Evolutionary conservation across 2,888 invertebrate genomes (phyloP).

Genomic region (Leptopterna dolabrata): DNA sequence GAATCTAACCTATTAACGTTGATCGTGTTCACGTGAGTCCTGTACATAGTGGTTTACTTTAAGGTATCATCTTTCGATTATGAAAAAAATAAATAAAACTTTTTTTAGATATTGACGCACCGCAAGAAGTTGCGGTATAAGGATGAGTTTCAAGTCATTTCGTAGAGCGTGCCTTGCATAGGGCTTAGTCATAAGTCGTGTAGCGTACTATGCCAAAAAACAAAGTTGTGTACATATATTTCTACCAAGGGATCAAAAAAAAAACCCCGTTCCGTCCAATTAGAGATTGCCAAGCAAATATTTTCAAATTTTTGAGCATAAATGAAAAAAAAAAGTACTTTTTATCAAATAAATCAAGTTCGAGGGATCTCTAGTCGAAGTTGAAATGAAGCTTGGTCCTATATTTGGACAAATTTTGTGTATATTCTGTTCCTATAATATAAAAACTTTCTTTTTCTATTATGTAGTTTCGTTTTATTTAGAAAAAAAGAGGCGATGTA

Average conservation of each 20-base stretch:
- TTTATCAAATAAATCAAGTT: not conserved
- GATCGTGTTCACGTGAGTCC: not conserved
- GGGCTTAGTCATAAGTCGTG: slow-evolving; percentile 23
- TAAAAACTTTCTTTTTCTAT: slow-evolving; percentile 30
- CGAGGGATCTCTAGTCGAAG: slow-evolving; percentile 43
- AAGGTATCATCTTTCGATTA: not conserved
- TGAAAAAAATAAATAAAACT: not conserved
- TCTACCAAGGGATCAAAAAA: slow-evolving; percentile 13
- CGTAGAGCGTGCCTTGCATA: slow-evolving; percentile 16
- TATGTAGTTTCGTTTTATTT: slow-evolving; percentile 23
- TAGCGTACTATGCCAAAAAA: slow-evolving; percentile 38
- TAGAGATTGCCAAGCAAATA: slow-evolving; percentile 47
- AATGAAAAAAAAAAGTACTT: not conserved
- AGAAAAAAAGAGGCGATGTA: slow-evolving; percentile 53
- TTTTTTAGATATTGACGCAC: not conserved
- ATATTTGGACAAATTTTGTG: slow-evolving; percentile 18
- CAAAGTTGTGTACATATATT: slow-evolving; percentile 50
- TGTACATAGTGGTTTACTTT: not conserved
- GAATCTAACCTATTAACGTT: not conserved
- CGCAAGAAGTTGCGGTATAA: slow-evolving; percentile 32
- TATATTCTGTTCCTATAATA: slow-evolving; percentile 50
- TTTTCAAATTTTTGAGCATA: slow-evolving; percentile 7
- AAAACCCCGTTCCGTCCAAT: slow-evolving; percentile 39
- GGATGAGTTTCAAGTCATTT: slow-evolving; percentile 54
- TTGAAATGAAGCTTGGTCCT: slow-evolving; percentile 25